Conservation (phyloP, 1,140 invertebrate species). For the Orius insidiosus region DNA sequence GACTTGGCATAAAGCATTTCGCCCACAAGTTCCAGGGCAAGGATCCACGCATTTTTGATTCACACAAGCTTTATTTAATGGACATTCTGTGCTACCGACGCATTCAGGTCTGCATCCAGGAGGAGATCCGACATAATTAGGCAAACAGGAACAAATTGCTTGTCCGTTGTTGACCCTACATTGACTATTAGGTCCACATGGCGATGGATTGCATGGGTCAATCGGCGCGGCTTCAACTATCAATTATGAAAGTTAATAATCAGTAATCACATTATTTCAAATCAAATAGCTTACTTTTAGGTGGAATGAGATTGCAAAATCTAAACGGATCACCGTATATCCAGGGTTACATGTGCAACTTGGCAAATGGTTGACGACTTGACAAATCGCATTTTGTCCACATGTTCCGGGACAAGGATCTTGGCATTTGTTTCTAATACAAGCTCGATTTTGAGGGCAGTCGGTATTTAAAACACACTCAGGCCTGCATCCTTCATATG, state of each 20-base stretch:
- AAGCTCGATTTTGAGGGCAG: constrained; percentile 50
- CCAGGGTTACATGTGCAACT: constrained; percentile 48
- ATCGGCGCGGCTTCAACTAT: constrained; percentile 8
- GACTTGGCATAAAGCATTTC: constrained; percentile 31
- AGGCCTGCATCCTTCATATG: constrained; percentile 52
- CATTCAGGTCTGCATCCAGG: constrained; percentile 47
- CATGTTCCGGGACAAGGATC: constrained; percentile 60
- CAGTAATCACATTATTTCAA: no score
- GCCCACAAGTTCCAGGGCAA: constrained; percentile 31
- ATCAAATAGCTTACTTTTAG: constrained; percentile 13
- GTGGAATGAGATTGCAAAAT: constrained; percentile 32
- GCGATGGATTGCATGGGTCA: constrained; percentile 40
- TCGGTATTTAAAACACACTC: constrained; percentile 56
- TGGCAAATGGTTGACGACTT: constrained; percentile 55
- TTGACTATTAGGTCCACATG: constrained; percentile 41
- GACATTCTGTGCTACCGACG: constrained; percentile 42
- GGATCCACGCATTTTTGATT: constrained; percentile 39
- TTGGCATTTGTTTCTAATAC: constrained; percentile 52
- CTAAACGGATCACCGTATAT: constrained; percentile 57
- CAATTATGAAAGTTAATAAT: not conserved
- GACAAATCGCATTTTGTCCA: constrained; percentile 51
- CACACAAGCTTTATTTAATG: constrained; percentile 39
- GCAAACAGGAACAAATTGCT: constrained; percentile 40
- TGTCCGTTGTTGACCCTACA: constrained; percentile 36
- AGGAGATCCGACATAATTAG: constrained; percentile 35